Conservation (phyloP, 2,113 vertebrate species). For the Clarias gariepinus region DNA sequence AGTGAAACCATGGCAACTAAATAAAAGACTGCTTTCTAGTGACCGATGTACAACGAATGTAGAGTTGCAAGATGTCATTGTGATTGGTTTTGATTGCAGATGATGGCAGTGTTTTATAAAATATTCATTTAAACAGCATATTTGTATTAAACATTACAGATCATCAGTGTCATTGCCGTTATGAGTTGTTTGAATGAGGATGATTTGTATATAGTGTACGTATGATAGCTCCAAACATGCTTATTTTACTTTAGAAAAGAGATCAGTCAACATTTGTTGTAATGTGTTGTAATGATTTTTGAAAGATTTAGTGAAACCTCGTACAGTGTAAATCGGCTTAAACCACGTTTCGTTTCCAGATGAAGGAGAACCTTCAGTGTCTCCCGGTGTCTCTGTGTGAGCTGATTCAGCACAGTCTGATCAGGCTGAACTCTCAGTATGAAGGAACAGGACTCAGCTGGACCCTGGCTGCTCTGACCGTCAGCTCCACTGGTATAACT, state of each 20-base stretch:
- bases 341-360: slow-evolving; percentile 55
- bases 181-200: too few relatives aligned
- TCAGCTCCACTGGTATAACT: slow-evolving; percentile 75
- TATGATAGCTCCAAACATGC: too few relatives aligned
- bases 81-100: too few relatives aligned
- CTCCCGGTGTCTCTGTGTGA: slow-evolving; percentile 76
- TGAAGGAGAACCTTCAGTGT: slow-evolving; percentile 70
- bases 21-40: too few relatives aligned
- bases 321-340: background rate
- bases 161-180: too few relatives aligned
- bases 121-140: background rate
- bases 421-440: slow-evolving; percentile 75
- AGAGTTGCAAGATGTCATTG: too few relatives aligned
- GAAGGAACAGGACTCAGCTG: slow-evolving; percentile 65
- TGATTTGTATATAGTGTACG: too few relatives aligned
- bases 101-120: background rate
- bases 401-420: slow-evolving; percentile 74
- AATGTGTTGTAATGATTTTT: background rate
- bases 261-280: background rate
- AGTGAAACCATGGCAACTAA: too few relatives aligned
- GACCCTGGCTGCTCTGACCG: slow-evolving; percentile 70
- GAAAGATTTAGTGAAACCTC: background rate
- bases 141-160: background rate
- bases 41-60: too few relatives aligned
- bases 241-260: too few relatives aligned